phyloP scores from a whole-genome alignment of 2,113 vertebrate species.

The Australoheros scitulus region DNA sequence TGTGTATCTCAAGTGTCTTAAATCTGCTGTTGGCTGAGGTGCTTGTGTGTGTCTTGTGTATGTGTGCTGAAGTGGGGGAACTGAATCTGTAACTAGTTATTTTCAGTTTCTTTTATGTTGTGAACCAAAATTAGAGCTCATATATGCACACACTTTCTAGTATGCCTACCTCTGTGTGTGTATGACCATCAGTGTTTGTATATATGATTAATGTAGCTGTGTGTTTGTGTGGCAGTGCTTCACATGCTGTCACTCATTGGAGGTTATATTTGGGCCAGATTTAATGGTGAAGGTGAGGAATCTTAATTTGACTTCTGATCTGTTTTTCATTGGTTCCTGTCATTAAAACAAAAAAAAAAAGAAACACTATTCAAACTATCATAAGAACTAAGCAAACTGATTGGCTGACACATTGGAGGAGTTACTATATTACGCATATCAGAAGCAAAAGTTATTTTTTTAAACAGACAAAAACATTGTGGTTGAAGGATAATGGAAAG shows the following conservation, averaged over 20 bases:
- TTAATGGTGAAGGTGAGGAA: neutral
- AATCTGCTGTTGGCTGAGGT: neutral
- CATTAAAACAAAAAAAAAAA: neutral
- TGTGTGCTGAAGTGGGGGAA: neutral
- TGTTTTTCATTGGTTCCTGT: neutral
- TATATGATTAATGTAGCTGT: neutral
- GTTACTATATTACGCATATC: neutral
- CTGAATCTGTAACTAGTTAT: constrained; percentile 9
- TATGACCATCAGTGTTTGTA: neutral
- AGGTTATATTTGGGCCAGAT: neutral
- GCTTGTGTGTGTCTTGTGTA: neutral
- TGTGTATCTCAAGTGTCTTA: constrained; percentile 43
- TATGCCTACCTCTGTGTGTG: neutral
- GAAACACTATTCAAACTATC: neutral
- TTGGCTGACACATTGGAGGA: neutral
- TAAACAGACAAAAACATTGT: neutral
- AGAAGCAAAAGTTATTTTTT: neutral
- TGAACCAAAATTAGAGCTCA: neutral
- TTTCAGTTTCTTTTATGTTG: constrained; percentile 2
- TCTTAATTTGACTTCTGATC: neutral
- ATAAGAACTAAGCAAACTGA: neutral
- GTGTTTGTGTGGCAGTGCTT: neutral
- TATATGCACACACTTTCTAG: neutral
- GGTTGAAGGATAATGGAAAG: neutral
- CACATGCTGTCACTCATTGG: constrained; percentile 1